phyloP scores from a whole-genome alignment of 1,140 invertebrate genomes.

The Streblospio benedicti region DNA sequence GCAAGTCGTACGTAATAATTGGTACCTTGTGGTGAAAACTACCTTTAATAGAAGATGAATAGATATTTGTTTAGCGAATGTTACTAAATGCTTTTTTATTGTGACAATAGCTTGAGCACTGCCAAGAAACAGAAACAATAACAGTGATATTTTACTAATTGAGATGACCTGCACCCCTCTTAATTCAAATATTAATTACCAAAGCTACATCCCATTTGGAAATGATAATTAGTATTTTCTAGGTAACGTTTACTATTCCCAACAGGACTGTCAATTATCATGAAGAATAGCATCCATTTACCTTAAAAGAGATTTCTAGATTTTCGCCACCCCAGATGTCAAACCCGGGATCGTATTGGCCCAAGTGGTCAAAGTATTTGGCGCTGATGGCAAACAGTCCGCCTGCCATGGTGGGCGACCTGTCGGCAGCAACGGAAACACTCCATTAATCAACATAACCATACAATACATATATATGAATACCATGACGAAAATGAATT shows the following conservation, averaged over 20 bases:
- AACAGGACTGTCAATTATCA: neutral
- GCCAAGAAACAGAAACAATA: no score
- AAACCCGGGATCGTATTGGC: constrained; percentile 93
- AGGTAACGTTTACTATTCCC: no score
- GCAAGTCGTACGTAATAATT: no score
- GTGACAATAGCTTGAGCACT: no score
- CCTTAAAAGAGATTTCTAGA: constrained; percentile 9
- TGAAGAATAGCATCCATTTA: constrained; percentile 3
- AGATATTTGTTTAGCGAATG: no score
- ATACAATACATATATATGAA: neutral
- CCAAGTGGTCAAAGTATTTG: constrained; percentile 64
- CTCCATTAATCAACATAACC: neutral
- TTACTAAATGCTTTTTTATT: no score
- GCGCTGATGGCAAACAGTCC: constrained; percentile 50
- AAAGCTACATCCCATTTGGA: neutral
- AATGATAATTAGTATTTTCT: neutral
- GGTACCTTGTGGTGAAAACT: no score
- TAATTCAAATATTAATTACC: no score
- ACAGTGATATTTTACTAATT: no score
- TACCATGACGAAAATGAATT: neutral
- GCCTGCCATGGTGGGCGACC: constrained; percentile 76
- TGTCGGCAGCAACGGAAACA: constrained; percentile 19
- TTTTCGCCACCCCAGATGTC: constrained; percentile 80
- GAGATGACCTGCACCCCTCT: no score
- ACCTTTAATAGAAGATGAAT: no score